Base-by-base conservation (phyloP, 2,113 vertebrate genomes). In the Lepus timidus region DNA sequence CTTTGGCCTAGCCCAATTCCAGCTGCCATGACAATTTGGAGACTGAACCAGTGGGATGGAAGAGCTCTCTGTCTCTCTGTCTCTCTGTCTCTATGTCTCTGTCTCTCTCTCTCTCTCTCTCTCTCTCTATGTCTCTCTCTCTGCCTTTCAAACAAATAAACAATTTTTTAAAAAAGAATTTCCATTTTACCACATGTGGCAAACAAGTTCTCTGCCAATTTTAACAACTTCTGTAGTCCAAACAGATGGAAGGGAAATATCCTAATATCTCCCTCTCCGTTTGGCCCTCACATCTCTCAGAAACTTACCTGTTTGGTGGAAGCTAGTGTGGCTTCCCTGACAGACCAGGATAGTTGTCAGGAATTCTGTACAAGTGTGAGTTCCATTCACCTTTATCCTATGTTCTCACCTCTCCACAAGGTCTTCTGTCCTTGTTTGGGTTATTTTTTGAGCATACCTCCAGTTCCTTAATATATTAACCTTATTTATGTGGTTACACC, bases 171-270 rank as follows among this genome's bases (percentile, higher is more conserved):
- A 58, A 58, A 58, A 58, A 19, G 55, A 51, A n/a, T 68, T 75
- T 58, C 83, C 13, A 20, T 20, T n/a, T 6, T 4, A 1, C 1
- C 10, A 3, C 12, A 1, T 3, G 12, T 31, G 29, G 29, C 10
- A 25, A 22, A 9, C 5, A 39, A 70, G 20, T 49, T 4, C 3
- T 44, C 5, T 10, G 13, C 27, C 9, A 14, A 3, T 39, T 55
- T 52, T 13, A 36, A 5, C 20, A 52, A 0, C 44, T 31, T 64
- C 4, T 3, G 23, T 14, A 14, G 4, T 19, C n/a, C 20, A 19
- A 6, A 12, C 4, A 22, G 51, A 29, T 12, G n/a, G 25, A 33
- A 55, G 14, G 1, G 58, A 25, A 19, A n/a, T 17, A 12, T 23
- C 1, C 49, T 22, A 6, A 3, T 25, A 9, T 31, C 17, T 61